phyloP scores from a whole-genome alignment of 2,888 invertebrate species.

The Eucriotettix oculatus region DNA sequence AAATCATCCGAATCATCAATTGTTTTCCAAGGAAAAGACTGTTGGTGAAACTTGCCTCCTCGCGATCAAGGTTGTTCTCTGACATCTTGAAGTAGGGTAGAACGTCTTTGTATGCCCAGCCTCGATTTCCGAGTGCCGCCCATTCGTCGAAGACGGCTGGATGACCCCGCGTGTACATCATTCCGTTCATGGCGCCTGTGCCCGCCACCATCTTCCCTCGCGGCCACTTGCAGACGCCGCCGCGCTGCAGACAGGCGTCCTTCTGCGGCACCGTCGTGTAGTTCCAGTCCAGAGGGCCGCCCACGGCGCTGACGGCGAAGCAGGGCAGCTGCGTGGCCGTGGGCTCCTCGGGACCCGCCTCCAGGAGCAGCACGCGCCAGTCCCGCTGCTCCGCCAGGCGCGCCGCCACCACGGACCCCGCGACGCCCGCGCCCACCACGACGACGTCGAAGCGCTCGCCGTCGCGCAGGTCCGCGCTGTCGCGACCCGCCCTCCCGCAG shows the following conservation, averaged over 20 bases:
- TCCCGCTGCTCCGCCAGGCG: conserved; percentile 54
- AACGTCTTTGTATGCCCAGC: conserved; percentile 70
- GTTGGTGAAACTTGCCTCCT: not conserved
- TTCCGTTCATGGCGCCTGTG: conserved; percentile 75
- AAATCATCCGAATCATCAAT: too few species aligned
- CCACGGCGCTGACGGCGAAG: conserved; percentile 19
- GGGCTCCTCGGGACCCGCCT: conserved; percentile 43
- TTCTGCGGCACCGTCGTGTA: conserved; percentile 27
- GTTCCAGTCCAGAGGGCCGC: conserved; percentile 25
- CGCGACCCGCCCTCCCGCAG: conserved; percentile 15
- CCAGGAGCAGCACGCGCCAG: conserved; percentile 56
- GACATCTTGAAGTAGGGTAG: conserved; percentile 79
- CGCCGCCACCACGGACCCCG: conserved; percentile 4
- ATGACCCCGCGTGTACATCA: conserved; percentile 82
- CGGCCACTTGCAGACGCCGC: conserved; percentile 73
- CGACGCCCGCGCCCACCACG: conserved; percentile 7
- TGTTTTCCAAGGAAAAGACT: too few species aligned
- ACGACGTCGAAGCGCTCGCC: conserved; percentile 4
- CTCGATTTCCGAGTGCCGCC: conserved; percentile 71
- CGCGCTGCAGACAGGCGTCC: conserved; percentile 16
- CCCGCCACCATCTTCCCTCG: conserved; percentile 85
- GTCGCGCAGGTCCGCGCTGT: not conserved
- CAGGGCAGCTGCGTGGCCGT: conserved; percentile 20
- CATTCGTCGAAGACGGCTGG: conserved; percentile 77
- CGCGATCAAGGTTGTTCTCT: conserved; percentile 72